Evolutionary conservation across 2,113 vertebrate genomes (phyloP).

Genomic region (Larimichthys polyactis): DNA sequence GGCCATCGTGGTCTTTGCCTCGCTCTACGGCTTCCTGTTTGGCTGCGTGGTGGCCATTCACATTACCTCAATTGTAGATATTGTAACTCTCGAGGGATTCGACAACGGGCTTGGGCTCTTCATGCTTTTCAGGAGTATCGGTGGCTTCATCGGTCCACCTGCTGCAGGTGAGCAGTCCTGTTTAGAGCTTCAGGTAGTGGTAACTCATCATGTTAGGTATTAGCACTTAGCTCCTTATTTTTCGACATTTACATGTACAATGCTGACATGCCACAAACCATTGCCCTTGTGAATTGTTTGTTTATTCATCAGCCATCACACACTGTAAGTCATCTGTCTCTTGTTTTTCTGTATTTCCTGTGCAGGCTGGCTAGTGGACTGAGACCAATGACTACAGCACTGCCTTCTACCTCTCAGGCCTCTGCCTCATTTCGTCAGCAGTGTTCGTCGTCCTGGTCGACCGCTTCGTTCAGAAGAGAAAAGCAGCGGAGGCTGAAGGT

Average conservation of each 20-base stretch:
- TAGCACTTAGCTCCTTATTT: too few relatives aligned
- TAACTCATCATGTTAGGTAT: too few relatives aligned
- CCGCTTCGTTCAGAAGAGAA: conserved; percentile 66
- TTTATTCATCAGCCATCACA: conserved; percentile 13
- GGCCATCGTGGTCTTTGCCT: conserved; percentile 74
- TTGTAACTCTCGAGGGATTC: conserved; percentile 82
- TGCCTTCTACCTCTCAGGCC: conserved; percentile 77
- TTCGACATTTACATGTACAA: neutral
- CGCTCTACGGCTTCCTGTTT: conserved; percentile 85
- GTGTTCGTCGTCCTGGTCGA: conserved; percentile 73
- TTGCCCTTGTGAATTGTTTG: neutral
- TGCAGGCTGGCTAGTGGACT: conserved; percentile 81
- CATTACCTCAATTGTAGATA: conserved; percentile 83
- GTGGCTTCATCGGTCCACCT: conserved; percentile 82
- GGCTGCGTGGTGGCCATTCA: conserved; percentile 83
- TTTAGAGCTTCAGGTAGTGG: neutral
- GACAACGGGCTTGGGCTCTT: conserved; percentile 84
- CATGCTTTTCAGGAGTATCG: conserved; percentile 84
- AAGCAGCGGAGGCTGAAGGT: neutral
- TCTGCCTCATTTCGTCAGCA: conserved; percentile 63
- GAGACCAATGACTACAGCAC: conserved; percentile 45
- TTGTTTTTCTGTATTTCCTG: neutral
- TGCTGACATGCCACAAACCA: too few relatives aligned
- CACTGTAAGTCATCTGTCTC: conserved; percentile 6
- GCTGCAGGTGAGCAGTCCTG: conserved; percentile 68